Evolutionary conservation across 2,888 invertebrate genomes (phyloP).

Genomic region (Tridacna crocea): DNA sequence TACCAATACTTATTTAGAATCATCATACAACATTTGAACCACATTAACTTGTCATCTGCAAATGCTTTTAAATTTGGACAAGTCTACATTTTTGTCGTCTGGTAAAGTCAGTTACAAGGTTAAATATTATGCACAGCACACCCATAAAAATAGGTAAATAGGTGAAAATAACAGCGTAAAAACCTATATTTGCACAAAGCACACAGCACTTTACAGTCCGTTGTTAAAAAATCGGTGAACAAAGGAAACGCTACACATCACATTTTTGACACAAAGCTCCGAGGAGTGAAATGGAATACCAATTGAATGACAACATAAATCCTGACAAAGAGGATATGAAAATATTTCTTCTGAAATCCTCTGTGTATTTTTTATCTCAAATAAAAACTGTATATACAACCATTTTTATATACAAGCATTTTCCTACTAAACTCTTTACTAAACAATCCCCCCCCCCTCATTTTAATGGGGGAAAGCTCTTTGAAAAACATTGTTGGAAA

Average conservation of each 20-base stretch:
- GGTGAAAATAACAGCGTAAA: too few species aligned
- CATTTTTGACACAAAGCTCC: not conserved
- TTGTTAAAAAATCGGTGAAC: not conserved
- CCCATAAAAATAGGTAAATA: too few species aligned
- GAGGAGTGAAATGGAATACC: slow-evolving; percentile 14
- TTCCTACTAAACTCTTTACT: too few species aligned
- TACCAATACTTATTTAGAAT: too few species aligned
- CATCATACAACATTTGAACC: too few species aligned
- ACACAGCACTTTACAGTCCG: not conserved
- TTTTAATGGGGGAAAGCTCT: too few species aligned
- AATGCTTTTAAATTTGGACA: not conserved
- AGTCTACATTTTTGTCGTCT: not conserved
- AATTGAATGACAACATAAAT: slow-evolving; percentile 1
- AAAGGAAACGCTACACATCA: not conserved
- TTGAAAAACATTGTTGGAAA: too few species aligned
- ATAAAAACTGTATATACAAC: too few species aligned
- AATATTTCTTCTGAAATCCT: not conserved
- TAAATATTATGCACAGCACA: not conserved
- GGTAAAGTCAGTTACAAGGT: not conserved
- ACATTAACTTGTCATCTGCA: not conserved
- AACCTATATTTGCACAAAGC: too few species aligned
- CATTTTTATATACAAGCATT: too few species aligned
- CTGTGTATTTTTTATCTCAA: too few species aligned
- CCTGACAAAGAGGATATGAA: slow-evolving; percentile 3
- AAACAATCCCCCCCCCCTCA: too few species aligned